Conservation (phyloP, 2,113 vertebrate genomes). For the Corynorhinus townsendii region DNA sequence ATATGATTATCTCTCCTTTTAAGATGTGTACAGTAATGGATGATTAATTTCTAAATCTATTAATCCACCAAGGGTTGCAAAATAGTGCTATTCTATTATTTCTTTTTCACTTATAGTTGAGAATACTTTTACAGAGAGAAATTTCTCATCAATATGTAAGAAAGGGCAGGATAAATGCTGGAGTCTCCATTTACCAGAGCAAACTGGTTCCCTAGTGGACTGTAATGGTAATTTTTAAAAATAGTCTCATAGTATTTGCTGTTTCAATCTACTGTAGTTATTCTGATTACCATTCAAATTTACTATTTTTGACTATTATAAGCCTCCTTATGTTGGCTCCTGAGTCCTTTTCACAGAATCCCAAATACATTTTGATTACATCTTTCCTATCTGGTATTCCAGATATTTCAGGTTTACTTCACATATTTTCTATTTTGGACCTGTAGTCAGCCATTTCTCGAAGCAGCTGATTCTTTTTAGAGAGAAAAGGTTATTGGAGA, state of each 20-base stretch:
- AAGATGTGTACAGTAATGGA: neutral
- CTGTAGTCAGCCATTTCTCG: neutral
- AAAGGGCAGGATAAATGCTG: neutral
- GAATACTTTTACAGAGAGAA: neutral
- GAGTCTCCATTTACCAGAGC: neutral
- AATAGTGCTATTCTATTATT: neutral
- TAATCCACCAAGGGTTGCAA: neutral
- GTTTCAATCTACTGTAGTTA: neutral
- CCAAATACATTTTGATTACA: neutral
- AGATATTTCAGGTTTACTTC: neutral
- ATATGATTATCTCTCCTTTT: neutral
- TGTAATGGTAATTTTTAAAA: neutral
- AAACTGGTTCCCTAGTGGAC: neutral
- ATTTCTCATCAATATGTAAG: neutral
- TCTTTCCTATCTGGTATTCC: neutral
- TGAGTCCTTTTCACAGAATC: conserved; percentile 37
- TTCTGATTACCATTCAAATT: neutral
- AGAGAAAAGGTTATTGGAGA: conserved; percentile 1
- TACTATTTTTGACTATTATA: neutral
- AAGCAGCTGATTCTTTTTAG: neutral
- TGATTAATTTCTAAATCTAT: neutral
- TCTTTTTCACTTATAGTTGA: neutral
- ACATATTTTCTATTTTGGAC: neutral
- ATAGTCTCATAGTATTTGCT: neutral
- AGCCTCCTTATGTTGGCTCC: neutral